phyloP scores from a whole-genome alignment of 2,797 vertebrate genomes.

The Rhinatrema bivittatum region DNA sequence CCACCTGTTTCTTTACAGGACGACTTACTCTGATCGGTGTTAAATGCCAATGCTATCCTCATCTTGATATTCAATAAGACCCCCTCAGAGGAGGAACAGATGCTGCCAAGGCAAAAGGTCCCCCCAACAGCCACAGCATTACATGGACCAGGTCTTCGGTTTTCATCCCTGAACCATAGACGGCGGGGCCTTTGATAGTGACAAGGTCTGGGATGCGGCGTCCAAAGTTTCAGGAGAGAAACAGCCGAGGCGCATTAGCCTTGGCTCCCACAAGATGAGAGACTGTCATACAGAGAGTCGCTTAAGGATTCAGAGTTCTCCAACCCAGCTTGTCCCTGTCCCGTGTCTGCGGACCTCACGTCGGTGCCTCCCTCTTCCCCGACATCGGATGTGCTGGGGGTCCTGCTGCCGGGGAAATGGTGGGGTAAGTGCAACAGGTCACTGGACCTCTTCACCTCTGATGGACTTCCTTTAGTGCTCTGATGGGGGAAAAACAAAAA shows the following conservation, averaged over 20 bases:
- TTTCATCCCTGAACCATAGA: no score
- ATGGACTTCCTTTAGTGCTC: slow-evolving; percentile 42
- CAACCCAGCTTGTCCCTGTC: slow-evolving; percentile 68
- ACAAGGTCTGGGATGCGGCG: no score
- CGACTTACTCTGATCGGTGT: no score
- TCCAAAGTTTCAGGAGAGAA: background rate
- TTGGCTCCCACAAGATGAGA: slow-evolving; percentile 93
- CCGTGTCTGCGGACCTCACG: slow-evolving; percentile 67
- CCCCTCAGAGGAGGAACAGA: no score
- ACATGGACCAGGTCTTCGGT: no score
- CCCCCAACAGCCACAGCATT: no score
- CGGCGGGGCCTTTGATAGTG: no score
- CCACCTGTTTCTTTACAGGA: no score
- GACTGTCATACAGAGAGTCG: slow-evolving; percentile 90
- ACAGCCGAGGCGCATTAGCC: slow-evolving; percentile 56
- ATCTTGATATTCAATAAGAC: no score
- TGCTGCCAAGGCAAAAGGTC: no score
- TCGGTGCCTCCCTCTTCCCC: slow-evolving; percentile 73
- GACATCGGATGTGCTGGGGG: slow-evolving; percentile 75
- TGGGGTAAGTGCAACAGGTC: slow-evolving; percentile 41
- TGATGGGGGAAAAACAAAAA: slow-evolving; percentile 11
- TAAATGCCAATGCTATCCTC: no score
- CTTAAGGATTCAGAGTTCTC: slow-evolving; percentile 90
- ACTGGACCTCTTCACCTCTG: slow-evolving; percentile 13
- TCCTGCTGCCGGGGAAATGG: slow-evolving; percentile 52